Base-by-base conservation (phyloP, 2,113 vertebrate genomes). In the Xyliphius kryptos region DNA sequence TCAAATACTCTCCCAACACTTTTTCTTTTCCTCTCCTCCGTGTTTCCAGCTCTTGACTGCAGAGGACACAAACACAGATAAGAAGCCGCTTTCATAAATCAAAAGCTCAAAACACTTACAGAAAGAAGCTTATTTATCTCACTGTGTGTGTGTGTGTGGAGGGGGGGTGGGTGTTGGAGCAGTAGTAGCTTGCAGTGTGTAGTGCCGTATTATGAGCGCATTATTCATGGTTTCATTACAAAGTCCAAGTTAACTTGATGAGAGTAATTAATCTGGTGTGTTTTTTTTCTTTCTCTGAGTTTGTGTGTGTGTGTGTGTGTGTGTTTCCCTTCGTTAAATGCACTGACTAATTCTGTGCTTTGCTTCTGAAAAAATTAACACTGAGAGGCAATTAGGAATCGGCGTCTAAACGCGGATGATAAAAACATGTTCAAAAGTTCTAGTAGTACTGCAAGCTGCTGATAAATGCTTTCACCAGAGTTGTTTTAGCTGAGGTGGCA, bases 191-290 rank as follows among this genome's bases (percentile, higher is more conserved):
- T 52, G 55, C 49, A 50, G 61, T 64, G 51, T 63, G 57, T 57
- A 68, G 49, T 32, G 15, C 59, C 22, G 61, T 46, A 21, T 63
- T 64, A 72, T 72, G 66, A 72, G 70, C 70, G 55, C 70, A 72
- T 72, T 68, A 72, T 72, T 72, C 66, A 72, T 64, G 66, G 63
- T 66, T 72, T 68, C 70, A 64, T 72, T 72, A 72, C 65, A 46
- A 64, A 68, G 38, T 20, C 14, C 13, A 44, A 58, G 17, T 58
- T 9, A 26, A 56, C 38, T 56, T 68, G 70, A 72, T 72, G 61
- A 68, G 21, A 50, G 56, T 64, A 72, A 72, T 72, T 72, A 72
- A 72, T 72, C 70, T 59, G 61, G n/a, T n/a, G n/a, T n/a, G n/a
- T n/a, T n/a, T n/a, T n/a, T n/a, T n/a, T n/a, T n/a, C n/a, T n/a